Conservation (phyloP, 1,140 invertebrate species). For the Elysia chlorotica region DNA sequence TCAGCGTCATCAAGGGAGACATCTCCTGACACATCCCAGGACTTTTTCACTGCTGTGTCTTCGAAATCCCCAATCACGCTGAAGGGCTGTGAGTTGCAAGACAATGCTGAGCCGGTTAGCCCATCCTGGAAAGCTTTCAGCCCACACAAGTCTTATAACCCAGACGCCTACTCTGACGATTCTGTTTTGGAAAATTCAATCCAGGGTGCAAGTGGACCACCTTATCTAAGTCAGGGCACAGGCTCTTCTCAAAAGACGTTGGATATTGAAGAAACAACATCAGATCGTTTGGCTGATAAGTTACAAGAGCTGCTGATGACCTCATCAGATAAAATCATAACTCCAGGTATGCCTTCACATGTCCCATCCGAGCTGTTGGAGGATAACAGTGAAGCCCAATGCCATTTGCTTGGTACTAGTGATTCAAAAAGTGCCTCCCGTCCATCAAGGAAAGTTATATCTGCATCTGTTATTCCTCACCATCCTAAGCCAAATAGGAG, state of each 20-base stretch:
- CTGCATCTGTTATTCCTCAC: neutral
- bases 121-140: slow-evolving; percentile 9
- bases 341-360: neutral
- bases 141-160: slow-evolving; percentile 7
- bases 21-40: neutral
- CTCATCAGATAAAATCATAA: neutral
- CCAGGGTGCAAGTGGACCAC: neutral
- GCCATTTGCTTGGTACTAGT: no score
- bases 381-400: no score
- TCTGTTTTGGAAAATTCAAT: slow-evolving; percentile 9
- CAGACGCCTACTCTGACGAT: slow-evolving; percentile 14
- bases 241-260: no score
- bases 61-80: slow-evolving; percentile 15
- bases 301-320: neutral
- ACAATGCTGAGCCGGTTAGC: neutral
- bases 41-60: neutral
- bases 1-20: slow-evolving; percentile 5
- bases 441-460: neutral
- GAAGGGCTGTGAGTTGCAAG: neutral
- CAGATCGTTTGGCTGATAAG: neutral
- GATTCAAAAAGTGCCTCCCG: neutral
- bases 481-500: neutral
- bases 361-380: neutral
- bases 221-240: neutral
- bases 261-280: neutral